A percentile compares a stretch with the other conserved stretches of the same genome.
phyloP scores from a whole-genome alignment of 2,888 invertebrate species.

The Drosophila limbata region DNA sequence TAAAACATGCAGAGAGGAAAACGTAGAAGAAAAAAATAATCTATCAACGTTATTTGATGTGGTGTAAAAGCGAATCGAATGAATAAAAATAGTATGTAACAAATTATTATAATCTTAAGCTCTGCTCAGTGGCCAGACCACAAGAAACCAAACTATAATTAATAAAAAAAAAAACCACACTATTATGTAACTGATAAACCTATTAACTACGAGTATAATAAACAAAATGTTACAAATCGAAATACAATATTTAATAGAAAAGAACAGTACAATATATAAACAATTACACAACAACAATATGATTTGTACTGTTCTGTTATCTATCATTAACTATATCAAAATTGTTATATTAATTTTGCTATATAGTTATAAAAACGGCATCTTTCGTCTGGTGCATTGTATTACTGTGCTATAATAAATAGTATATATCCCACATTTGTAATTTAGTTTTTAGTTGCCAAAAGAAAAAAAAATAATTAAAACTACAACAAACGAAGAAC shows the following conservation, averaged over 20 bases:
- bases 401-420: conserved; percentile 39
- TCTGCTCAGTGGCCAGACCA: conserved; percentile 61
- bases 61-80: conserved; percentile 58
- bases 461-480: conserved; percentile 2
- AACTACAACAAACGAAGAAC: conserved; percentile 12
- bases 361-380: conserved; percentile 20
- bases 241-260: conserved; percentile 11
- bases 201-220: conserved; percentile 24
- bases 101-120: conserved; percentile 42
- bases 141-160: conserved; percentile 40
- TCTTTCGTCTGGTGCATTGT: conserved; percentile 24
- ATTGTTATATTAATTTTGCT: conserved; percentile 37
- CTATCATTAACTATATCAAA: conserved; percentile 20
- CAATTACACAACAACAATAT: conserved; percentile 22
- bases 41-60: conserved; percentile 61
- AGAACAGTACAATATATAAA: conserved; percentile 10
- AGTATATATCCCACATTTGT: conserved; percentile 28
- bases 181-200: conserved; percentile 34
- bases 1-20: conserved; percentile 40
- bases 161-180: conserved; percentile 23
- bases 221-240: conserved; percentile 34
- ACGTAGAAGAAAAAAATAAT: conserved; percentile 25
- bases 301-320: conserved; percentile 9
- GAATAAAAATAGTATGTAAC: conserved; percentile 29
- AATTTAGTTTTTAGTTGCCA: conserved; percentile 41